Conservation (phyloP, 2,888 invertebrate species). For the Drosophila kambysellisi region DNA sequence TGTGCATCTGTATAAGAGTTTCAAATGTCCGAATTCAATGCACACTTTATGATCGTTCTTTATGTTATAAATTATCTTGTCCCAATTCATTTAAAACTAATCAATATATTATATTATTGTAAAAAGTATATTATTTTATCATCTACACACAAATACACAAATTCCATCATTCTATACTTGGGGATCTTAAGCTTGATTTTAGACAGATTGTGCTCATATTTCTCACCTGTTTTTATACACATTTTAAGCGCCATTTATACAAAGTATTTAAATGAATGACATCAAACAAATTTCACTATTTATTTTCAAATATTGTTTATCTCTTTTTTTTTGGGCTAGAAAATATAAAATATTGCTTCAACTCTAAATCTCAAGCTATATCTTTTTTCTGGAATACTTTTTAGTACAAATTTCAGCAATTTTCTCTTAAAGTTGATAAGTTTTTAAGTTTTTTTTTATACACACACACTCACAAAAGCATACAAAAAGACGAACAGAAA, state of each 20-base stretch:
- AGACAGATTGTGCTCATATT: neutral
- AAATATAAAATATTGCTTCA: neutral
- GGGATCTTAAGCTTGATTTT: neutral
- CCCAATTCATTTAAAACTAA: neutral
- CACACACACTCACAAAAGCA: neutral
- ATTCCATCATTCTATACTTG: neutral
- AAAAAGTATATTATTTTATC: neutral
- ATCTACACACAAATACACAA: too few relatives aligned
- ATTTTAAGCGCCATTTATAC: neutral
- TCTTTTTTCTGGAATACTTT: neutral
- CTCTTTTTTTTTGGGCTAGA: too few relatives aligned
- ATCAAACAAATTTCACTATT: neutral
- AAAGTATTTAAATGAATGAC: neutral
- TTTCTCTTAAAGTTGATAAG: too few relatives aligned
- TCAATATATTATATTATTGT: neutral
- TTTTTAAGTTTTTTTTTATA: neutral
- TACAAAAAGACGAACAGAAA: neutral
- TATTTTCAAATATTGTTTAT: neutral
- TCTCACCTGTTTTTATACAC: neutral
- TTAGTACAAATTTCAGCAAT: neutral
- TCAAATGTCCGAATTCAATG: slow-evolving; percentile 3
- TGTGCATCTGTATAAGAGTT: slow-evolving; percentile 15
- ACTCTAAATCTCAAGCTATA: neutral
- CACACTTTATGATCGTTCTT: neutral
- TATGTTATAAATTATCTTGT: neutral